Evolutionary conservation across 2,113 vertebrate species (phyloP).

Genomic region (Passerina amoena): DNA sequence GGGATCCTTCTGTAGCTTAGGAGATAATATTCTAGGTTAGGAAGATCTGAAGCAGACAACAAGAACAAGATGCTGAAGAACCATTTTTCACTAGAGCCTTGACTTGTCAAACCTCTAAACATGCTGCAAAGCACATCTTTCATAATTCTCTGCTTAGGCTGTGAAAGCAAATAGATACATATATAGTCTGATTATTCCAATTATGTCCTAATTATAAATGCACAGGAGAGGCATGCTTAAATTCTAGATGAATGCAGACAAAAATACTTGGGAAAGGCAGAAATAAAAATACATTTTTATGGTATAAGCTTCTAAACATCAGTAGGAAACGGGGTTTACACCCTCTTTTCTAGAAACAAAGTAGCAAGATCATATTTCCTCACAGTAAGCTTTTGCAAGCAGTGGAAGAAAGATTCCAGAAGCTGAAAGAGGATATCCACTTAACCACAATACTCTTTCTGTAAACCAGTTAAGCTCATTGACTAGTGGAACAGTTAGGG

Average conservation of each 20-base stretch:
- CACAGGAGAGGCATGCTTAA: not conserved
- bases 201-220: not conserved
- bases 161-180: not conserved
- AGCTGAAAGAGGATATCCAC: not conserved
- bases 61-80: not conserved
- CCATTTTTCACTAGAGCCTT: not conserved
- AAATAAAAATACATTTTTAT: not conserved
- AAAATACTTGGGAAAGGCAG: not conserved
- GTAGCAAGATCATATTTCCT: not conserved
- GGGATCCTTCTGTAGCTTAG: not conserved
- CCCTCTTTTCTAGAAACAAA: not conserved
- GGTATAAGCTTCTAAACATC: not conserved
- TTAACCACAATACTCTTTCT: not conserved
- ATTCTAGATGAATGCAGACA: not conserved
- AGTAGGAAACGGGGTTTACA: not conserved
- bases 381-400: not conserved
- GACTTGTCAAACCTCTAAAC: not conserved
- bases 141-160: not conserved
- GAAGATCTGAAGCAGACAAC: not conserved
- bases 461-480: not conserved
- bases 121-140: not conserved
- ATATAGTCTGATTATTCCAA: not conserved
- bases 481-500: not conserved
- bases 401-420: not conserved
- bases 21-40: not conserved